Base-by-base conservation (phyloP, 2,888 invertebrate genomes). In the Margaritifera margaritifera region DNA sequence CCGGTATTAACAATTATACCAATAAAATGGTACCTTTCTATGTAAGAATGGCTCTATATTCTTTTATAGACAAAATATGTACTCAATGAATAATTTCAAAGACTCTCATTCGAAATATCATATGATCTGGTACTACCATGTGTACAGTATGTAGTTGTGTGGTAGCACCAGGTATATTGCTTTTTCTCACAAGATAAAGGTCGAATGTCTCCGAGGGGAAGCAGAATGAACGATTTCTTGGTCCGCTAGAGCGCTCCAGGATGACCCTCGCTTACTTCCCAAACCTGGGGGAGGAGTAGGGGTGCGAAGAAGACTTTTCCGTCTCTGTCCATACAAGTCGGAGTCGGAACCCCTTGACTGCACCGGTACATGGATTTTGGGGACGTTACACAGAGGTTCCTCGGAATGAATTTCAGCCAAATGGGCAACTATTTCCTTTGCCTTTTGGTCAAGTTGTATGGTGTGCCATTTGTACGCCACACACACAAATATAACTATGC, bases 391-490 rank as follows among this genome's bases (percentile, higher is more conserved):
- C 50, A 53, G 15, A 8, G 25, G 25, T 1, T 66, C 61, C 51
- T 79, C 77, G 19, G 77, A 63, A n/a, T 73, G 74, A 60, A 78
- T 80, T 3, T 83, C 79, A 2, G 81, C 82, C 53, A 82, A 61
- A 50, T 81, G 77, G 18, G 81, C 77, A n/a, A 84, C 84, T 18
- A 86, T 69, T 60, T 85, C 73, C 67, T 80, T 74, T 11, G 85
- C 84, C 31, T 84, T 77, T 4, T 79, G 79, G 74, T 86, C 84
- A 60, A 86, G 71, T 64, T 85, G 84, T 18, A 71, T 68, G 4
- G 84, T 78, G 64, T 86, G 86, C 78, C 82, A 82, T 61, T 80
- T 75, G 66, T 86, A 86, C 6, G 85, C 80, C 22, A 85, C 66
- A 66, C 84, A 84, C 50, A 86, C 83, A 60, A 86, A 85, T 52